A percentile compares a stretch with the other conserved stretches of the same genome.
These are phyloP conservation scores for Drosophila truncata DNA, from an alignment of 1,140 invertebrate species.

Conservation along the genomic window DNA sequence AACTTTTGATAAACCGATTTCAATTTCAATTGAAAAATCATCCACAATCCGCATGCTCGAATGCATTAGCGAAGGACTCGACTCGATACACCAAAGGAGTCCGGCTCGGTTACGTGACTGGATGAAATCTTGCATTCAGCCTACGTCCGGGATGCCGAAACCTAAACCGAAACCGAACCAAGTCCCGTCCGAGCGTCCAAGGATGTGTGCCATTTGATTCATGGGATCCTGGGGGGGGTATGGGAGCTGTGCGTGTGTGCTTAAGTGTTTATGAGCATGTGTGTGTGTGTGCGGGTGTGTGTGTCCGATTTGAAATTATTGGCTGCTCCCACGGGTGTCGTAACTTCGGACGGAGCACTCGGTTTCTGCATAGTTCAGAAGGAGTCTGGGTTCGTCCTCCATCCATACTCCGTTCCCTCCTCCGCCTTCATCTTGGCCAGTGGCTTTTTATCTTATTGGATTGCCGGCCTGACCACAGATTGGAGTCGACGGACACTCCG, in stretches of 20 bases:
- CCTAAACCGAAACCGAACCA: too few relatives aligned
- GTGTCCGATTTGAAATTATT: constrained; percentile 82
- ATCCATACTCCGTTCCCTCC: neutral
- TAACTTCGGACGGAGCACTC: constrained; percentile 63
- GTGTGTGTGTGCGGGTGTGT: constrained; percentile 6
- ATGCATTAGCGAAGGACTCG: constrained; percentile 16
- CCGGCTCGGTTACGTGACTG: constrained; percentile 48
- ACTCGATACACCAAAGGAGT: neutral
- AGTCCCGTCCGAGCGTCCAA: constrained; percentile 31
- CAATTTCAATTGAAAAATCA: constrained; percentile 55
- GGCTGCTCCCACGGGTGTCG: constrained; percentile 83
- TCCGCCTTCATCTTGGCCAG: constrained; percentile 12
- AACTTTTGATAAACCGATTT: constrained; percentile 48
- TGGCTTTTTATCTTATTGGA: constrained; percentile 75
- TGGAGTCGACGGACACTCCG: constrained; percentile 12
- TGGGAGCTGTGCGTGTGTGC: constrained; percentile 19
- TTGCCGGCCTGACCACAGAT: constrained; percentile 71
- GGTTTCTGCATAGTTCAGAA: constrained; percentile 67
- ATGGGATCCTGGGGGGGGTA: constrained; percentile 51
- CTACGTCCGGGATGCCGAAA: constrained; percentile 28
- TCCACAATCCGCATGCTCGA: constrained; percentile 15
- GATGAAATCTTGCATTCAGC: constrained; percentile 58
- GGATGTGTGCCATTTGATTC: constrained; percentile 74
- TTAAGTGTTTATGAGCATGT: constrained; percentile 41
- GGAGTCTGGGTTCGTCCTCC: neutral